phyloP scores from a whole-genome alignment of 2,797 vertebrate genomes.

The Vireo griseus region DNA sequence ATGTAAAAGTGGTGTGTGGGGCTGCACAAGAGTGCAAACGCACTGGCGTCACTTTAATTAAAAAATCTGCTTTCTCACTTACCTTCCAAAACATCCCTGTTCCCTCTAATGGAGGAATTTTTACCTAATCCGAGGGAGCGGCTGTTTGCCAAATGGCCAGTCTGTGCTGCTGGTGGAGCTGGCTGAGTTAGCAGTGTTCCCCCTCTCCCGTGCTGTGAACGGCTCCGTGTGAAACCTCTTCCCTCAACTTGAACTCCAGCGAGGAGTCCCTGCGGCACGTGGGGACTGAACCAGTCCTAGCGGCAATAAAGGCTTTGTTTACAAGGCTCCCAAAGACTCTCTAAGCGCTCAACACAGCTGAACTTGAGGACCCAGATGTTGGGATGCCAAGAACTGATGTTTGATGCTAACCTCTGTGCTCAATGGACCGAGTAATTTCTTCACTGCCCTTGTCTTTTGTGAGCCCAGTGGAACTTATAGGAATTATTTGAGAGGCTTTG shows the following conservation, averaged over 20 bases:
- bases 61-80: neutral
- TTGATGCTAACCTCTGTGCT: neutral
- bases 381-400: neutral
- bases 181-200: fast-evolving
- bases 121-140: neutral
- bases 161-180: neutral
- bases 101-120: neutral
- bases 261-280: neutral
- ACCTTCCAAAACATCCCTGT: neutral
- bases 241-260: slow-evolving; percentile 13
- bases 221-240: neutral
- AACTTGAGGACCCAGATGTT: neutral
- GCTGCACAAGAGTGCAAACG: neutral
- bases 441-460: neutral
- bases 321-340: neutral
- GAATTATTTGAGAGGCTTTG: neutral
- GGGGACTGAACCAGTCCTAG: neutral
- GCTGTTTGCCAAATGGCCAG: slow-evolving; percentile 28
- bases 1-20: neutral
- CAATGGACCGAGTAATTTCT: neutral
- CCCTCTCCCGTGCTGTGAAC: neutral
- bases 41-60: neutral
- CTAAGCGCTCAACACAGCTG: fast-evolving
- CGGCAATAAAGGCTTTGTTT: neutral
- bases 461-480: neutral